Evolutionary conservation across 2,888 invertebrate genomes (phyloP).

Genomic region (Odontocolon sp.): DNA sequence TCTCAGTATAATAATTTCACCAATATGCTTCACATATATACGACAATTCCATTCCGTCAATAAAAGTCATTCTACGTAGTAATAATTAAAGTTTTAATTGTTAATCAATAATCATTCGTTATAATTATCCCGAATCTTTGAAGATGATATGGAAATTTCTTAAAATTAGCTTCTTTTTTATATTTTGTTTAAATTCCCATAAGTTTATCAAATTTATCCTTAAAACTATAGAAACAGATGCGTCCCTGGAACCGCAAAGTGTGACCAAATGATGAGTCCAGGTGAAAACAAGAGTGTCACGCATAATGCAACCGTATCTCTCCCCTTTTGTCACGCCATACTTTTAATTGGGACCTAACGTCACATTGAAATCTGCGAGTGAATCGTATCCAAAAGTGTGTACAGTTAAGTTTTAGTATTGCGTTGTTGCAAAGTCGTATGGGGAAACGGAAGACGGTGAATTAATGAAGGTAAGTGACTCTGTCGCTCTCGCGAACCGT

Average conservation of each 20-base stretch:
- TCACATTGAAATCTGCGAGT: constrained; percentile 32
- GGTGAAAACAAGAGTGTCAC: constrained; percentile 75
- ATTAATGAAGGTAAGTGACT: constrained; percentile 34
- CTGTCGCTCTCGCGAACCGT: constrained; percentile 28
- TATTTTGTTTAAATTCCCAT: no score
- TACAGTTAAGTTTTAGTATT: background rate
- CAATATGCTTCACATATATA: background rate
- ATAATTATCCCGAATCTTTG: no score
- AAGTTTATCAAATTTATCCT: background rate
- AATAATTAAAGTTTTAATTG: no score
- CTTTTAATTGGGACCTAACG: constrained; percentile 59
- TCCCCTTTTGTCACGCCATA: constrained; percentile 62
- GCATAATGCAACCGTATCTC: constrained; percentile 65
- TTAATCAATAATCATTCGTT: no score
- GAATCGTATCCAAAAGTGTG: background rate
- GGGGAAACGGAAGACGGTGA: constrained; percentile 28
- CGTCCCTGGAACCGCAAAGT: constrained; percentile 69
- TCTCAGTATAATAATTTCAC: background rate
- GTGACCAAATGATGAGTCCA: constrained; percentile 69
- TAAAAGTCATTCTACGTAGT: no score
- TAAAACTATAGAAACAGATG: constrained; percentile 31
- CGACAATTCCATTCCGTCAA: no score
- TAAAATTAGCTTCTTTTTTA: background rate
- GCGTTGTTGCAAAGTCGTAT: constrained; percentile 22
- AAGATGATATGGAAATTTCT: no score